Conservation (phyloP, 2,113 vertebrate species). For the crab-eating macaque (Macaca fascicularis) region T2T-MFA8v1.1 NC_088386.1:130997501-130998000, state of each 20-base stretch:
- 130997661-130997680: background rate
- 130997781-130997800: background rate
- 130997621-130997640: background rate
- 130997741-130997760: background rate
- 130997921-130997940: background rate
- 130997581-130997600: no score
- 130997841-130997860: accelerated
- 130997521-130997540: background rate
- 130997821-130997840: accelerated
- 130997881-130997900: background rate
- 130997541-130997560: background rate
- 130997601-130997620: background rate
- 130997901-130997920: background rate
- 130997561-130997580: background rate
- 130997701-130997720: background rate
- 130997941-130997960: background rate
- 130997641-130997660: background rate
- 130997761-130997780: no score
- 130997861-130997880: accelerated
- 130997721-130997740: accelerated
- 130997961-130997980: accelerated
- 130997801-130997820: background rate
- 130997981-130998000: background rate
- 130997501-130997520: background rate
- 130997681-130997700: accelerated